These are phyloP conservation scores for Meteorus colon DNA, from an alignment of 2,888 invertebrate genomes.

Conservation along the genomic window DNA sequence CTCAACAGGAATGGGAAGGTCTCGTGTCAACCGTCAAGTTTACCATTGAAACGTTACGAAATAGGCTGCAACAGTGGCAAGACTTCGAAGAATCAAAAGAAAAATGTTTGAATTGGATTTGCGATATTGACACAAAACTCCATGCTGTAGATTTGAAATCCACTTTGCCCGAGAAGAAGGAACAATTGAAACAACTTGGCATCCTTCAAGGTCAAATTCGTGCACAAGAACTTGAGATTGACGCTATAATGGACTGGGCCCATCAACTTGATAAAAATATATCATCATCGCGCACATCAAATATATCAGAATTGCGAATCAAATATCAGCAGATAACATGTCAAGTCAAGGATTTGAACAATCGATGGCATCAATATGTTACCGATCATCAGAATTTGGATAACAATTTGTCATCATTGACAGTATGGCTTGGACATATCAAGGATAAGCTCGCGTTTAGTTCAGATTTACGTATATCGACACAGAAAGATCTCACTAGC, in stretches of 20 bases:
- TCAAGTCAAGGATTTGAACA: constrained; percentile 92
- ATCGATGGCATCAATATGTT: constrained; percentile 94
- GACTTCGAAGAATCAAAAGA: constrained; percentile 93
- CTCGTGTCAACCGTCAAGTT: constrained; percentile 84
- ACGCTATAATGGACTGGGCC: constrained; percentile 92
- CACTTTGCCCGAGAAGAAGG: constrained; percentile 87
- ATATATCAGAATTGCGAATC: constrained; percentile 91
- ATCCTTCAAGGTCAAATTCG: constrained; percentile 88
- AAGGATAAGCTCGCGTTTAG: constrained; percentile 90
- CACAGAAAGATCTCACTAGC: constrained; percentile 89
- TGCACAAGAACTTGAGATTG: constrained; percentile 93
- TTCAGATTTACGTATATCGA: constrained; percentile 86
- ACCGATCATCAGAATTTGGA: constrained; percentile 91
- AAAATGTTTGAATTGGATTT: constrained; percentile 89
- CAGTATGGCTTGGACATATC: constrained; percentile 88
- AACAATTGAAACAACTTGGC: constrained; percentile 87
- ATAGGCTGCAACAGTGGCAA: constrained; percentile 91
- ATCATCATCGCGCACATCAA: constrained; percentile 82
- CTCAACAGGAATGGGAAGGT: constrained; percentile 93
- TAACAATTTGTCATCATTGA: constrained; percentile 85
- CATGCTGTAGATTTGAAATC: constrained; percentile 91
- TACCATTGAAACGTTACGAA: constrained; percentile 86
- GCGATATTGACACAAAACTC: constrained; percentile 89
- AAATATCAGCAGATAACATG: constrained; percentile 93
- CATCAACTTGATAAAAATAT: constrained; percentile 86